Evolutionary conservation across 2,113 vertebrate genomes (phyloP).

Genomic region (Ifrita kowaldi): DNA sequence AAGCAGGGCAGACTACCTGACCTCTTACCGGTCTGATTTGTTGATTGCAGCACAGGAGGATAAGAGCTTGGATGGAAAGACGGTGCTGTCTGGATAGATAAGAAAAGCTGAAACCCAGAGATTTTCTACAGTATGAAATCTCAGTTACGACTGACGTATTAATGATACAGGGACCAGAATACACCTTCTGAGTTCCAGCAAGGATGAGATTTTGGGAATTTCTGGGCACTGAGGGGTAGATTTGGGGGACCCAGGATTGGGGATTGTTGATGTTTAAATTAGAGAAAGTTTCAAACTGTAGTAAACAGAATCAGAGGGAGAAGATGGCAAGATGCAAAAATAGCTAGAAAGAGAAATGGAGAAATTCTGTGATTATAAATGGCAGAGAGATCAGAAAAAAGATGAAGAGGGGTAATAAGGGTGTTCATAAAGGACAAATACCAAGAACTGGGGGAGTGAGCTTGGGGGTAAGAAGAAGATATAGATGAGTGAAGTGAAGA

Average conservation of each 20-base stretch:
- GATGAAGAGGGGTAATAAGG: background rate
- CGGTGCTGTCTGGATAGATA: background rate
- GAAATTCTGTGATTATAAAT: background rate
- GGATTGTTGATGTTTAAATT: background rate
- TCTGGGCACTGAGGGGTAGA: background rate
- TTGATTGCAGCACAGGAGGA: background rate
- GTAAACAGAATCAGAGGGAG: background rate
- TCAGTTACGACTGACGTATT: background rate
- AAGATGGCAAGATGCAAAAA: background rate
- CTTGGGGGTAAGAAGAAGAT: background rate
- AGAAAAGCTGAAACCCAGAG: background rate
- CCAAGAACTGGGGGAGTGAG: background rate
- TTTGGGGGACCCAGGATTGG: accelerated
- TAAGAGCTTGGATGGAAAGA: background rate
- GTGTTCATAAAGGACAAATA: background rate
- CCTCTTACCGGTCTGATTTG: background rate
- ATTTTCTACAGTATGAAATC: background rate
- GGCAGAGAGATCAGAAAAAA: background rate
- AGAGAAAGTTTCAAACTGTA: background rate
- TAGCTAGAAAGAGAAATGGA: background rate
- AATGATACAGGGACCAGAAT: background rate
- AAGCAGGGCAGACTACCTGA: background rate
- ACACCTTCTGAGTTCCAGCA: background rate
- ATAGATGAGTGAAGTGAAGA: background rate
- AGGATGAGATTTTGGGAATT: background rate